Evolutionary conservation across 1,140 invertebrate species (phyloP).

Genomic region (Eciton burchellii): DNA sequence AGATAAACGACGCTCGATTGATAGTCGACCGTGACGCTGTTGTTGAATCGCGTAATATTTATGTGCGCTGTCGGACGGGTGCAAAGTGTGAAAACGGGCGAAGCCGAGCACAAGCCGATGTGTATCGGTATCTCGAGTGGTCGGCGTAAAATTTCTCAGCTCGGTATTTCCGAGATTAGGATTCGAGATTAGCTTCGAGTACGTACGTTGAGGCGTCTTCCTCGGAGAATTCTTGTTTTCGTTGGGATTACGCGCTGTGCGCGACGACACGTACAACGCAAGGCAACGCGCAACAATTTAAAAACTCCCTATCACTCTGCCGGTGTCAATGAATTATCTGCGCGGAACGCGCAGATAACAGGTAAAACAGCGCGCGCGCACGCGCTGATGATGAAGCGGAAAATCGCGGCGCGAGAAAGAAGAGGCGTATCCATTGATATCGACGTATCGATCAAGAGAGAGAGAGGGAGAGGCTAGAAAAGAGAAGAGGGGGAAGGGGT

Average conservation of each 20-base stretch:
- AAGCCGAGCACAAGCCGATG: too few relatives aligned
- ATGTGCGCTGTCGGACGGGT: not conserved
- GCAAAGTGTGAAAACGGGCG: too few relatives aligned
- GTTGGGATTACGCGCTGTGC: not conserved
- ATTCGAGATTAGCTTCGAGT: too few relatives aligned
- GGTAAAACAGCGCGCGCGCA: not conserved
- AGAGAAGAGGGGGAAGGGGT: conserved; percentile 27
- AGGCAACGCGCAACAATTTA: not conserved
- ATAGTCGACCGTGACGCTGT: conserved; percentile 5
- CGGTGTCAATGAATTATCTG: conserved; percentile 16
- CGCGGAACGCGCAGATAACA: conserved; percentile 22
- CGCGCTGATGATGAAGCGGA: not conserved
- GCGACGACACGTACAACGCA: not conserved
- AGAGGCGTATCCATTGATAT: conserved; percentile 18
- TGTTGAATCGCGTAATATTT: conserved; percentile 4
- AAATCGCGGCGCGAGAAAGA: conserved; percentile 20
- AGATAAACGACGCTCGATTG: conserved; percentile 48
- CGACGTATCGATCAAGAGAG: conserved; percentile 36
- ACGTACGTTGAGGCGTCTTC: not conserved
- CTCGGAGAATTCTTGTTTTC: not conserved
- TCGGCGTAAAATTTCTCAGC: too few relatives aligned
- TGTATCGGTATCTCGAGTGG: too few relatives aligned
- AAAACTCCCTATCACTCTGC: conserved; percentile 3
- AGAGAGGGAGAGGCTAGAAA: conserved; percentile 5
- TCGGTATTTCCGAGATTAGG: too few relatives aligned